Evolutionary conservation across 30 jellyfish, hydroid and myxozoan genomes (phyloP).

Genomic region (Aurelia sp.): DNA sequence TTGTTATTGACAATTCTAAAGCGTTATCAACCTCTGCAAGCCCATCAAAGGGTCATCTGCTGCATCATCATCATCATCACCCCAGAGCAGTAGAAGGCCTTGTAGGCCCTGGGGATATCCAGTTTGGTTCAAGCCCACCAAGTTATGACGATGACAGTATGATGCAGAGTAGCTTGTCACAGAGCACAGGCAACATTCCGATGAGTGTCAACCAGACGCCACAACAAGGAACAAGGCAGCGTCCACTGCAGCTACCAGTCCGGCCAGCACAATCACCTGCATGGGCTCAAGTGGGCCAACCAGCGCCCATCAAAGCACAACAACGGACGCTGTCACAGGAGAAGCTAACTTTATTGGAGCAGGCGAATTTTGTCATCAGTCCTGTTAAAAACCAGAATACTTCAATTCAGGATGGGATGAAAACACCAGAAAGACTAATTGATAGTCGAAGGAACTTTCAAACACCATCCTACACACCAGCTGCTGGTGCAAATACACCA

Average conservation of each 20-base stretch:
- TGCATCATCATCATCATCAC: conserved; percentile 53
- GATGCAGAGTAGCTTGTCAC: conserved; percentile 36
- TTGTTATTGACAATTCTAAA: conserved; percentile 57
- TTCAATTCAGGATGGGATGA: conserved; percentile 5
- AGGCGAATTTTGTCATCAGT: conserved; percentile 31
- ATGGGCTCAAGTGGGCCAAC: conserved; percentile 55
- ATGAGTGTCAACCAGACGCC: conserved; percentile 12
- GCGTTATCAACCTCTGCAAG: conserved; percentile 40
- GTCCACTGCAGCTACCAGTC: conserved; percentile 51
- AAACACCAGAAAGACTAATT: conserved; percentile 23
- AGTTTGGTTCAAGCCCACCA: conserved; percentile 82
- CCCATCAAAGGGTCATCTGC: conserved; percentile 4
- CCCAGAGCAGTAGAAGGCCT: conserved; percentile 89
- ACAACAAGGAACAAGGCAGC: conserved; percentile 9
- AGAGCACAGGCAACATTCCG: conserved; percentile 57
- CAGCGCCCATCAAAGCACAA: conserved; percentile 10
- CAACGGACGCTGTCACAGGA: conserved; percentile 46
- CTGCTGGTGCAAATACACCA: conserved; percentile 29
- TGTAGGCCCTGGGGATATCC: conserved; percentile 96
- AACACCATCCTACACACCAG: conserved; percentile 11
- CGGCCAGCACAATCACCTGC: conserved; percentile 55
- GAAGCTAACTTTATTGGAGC: conserved; percentile 60
- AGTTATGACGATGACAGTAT: conserved; percentile 40
- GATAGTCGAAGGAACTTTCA: conserved; percentile 28
- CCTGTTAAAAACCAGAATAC: conserved; percentile 10